Evolutionary conservation across 2,888 invertebrate species (phyloP), one percentile per base, ranked within the genome.

Genomic region (Agonopterix alstromeriana): DNA sequence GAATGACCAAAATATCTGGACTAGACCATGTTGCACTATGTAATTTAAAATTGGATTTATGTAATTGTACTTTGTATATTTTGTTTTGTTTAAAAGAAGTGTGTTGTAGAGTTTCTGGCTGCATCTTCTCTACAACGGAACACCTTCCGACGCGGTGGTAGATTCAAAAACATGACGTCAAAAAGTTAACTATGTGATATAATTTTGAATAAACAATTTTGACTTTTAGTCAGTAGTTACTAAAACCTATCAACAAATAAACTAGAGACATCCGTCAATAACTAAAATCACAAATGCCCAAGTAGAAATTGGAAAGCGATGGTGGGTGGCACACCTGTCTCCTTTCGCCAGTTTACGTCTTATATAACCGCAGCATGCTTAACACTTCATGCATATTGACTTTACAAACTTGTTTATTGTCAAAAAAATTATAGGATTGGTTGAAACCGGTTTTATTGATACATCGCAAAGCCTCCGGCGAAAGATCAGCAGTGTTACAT

Each of bases 251-350:
- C 5, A 27, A 38, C 44, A 35, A 48, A 44, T 46, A 10, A 48
- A 36, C 53, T 52, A 57, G 47, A 50, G 46, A 53, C 50, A 27
- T 38, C 43, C 27, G 45, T 49, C 47, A 55, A 46, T 47, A 5
- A 27, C n/a, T 38, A 38, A 9, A 38, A 38, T n/a, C 38, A 36
- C 36, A 36, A 17, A 14, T 11, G 14, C 43, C 47, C 53, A 9
- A 38, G n/a, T 38, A 27, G 38, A 56, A 62, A 65, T 59, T 65
- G 60, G 65, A 65, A 65, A 65, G 65, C 55, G 53, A 56, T 55
- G 53, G 54, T 49, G 51, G 59, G 57, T 58, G 45, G 55, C 57
- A 54, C 64, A 65, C 65, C 65, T 65, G 64, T 45, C 48, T 50
- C 66, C 66, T 65, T 65, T 64, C 66, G 45, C 61, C 62, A 53